Evolutionary conservation across 1,140 invertebrate species (phyloP), one percentile per base, ranked within the genome.

Genomic region (Chlorops oryzae): DNA sequence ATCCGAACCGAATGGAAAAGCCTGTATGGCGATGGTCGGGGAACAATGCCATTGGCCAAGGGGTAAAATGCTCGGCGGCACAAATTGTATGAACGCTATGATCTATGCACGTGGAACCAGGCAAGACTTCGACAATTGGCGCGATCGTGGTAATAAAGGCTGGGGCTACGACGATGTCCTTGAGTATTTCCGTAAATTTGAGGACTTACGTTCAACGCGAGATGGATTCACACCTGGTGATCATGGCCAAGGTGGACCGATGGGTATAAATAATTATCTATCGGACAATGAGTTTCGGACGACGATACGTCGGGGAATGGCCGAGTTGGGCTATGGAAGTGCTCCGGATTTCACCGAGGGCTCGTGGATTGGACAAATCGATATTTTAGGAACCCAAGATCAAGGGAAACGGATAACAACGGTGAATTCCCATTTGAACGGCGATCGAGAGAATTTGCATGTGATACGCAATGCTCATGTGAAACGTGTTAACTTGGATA

Each of bases 391-490:
- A 7, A 78, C 73, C 0, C 42, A 77, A 3, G 64, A 77, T 5
- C 58, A 76, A 10, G 83, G 81, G 0, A 65, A 70, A 18, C 73
- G 85, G 22, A 76, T 82, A 50, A 85, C 77, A 52, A 77, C 74
- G 1, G 76, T 82, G 0, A 75, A 74, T 51, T 82, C 79, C 0
- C 86, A 70, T 53, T 52, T 71, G 7, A 78, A 86, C 5, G 76
- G 84, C 47, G 63, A 86, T 3, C 74, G 87, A 3, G 73, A 76
- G 35, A 90, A 90, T 60, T 75, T 92, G 37, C 84, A 90, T 57
- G 73, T 89, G 3, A 80, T 87, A 0, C 65, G 89, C 0, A 85
- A 83, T 72, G 81, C 81, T 1, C 86, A 90, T 48, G 87, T 84
- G 1, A 90, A 87, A 13, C 83, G 79, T 63, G 70, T 91, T 0